A percentile compares a stretch with the other conserved stretches of the same genome.
Evolutionary conservation across 2,888 invertebrate genomes (phyloP).

Genomic region (Leptarthrus brevirostris): DNA sequence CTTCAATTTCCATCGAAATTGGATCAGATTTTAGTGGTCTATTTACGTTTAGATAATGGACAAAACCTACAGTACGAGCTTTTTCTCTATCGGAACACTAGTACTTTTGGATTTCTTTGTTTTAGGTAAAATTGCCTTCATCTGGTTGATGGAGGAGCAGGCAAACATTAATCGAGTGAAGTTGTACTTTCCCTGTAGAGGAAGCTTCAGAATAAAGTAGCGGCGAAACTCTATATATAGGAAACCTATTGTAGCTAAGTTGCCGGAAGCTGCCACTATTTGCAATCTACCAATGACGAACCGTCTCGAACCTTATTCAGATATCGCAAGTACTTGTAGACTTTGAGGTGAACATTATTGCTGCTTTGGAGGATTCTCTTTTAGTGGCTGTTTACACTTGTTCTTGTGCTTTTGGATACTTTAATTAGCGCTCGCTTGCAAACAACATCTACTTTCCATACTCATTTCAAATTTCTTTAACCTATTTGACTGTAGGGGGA

Average conservation of each 20-base stretch:
- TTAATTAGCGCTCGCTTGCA: slow-evolving; percentile 17
- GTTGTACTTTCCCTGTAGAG: slow-evolving; percentile 23
- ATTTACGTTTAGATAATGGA: slow-evolving; percentile 40
- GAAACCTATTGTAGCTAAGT: not conserved
- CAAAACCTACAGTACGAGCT: not conserved
- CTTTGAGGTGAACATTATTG: not conserved
- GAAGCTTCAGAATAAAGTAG: slow-evolving; percentile 28
- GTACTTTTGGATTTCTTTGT: slow-evolving; percentile 19
- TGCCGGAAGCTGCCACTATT: not conserved
- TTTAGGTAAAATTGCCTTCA: slow-evolving; percentile 34
- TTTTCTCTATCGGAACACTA: no score
- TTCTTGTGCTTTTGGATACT: slow-evolving; percentile 21
- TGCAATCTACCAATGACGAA: slow-evolving; percentile 18
- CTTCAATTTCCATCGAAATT: not conserved
- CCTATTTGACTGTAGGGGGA: no score
- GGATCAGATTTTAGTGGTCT: slow-evolving; percentile 30
- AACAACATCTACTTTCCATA: not conserved
- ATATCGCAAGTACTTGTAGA: slow-evolving; percentile 3
- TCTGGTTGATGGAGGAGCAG: slow-evolving; percentile 41
- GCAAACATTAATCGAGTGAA: slow-evolving; percentile 45
- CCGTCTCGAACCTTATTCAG: slow-evolving; percentile 24
- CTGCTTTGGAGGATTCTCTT: not conserved
- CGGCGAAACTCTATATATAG: not conserved
- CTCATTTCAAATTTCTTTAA: slow-evolving; percentile 22
- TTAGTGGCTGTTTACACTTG: not conserved